phyloP scores from a whole-genome alignment of 2,113 vertebrate species.

The Plecotus auritus region DNA sequence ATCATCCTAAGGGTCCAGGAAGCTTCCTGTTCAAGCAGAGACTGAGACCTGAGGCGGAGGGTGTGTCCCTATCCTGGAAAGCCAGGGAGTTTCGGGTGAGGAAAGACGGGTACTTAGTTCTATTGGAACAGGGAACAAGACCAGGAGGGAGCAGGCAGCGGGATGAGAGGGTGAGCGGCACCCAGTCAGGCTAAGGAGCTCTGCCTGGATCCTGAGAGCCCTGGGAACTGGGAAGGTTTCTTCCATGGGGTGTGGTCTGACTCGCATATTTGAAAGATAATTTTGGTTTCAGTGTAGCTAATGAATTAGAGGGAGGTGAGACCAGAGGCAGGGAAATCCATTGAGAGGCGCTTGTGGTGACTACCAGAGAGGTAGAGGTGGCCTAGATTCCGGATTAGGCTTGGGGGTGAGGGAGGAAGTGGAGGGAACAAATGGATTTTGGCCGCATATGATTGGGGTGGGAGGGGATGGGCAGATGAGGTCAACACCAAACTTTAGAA shows the following conservation, averaged over 20 bases:
- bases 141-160: not conserved
- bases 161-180: too few relatives aligned
- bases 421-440: not conserved
- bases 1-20: not conserved
- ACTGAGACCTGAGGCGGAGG: not conserved
- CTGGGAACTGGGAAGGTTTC: not conserved
- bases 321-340: not conserved
- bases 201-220: not conserved
- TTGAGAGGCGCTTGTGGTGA: not conserved
- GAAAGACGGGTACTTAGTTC: not conserved
- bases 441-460: fast-evolving
- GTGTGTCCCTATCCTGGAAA: not conserved
- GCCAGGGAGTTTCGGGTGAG: not conserved
- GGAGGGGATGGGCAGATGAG: not conserved
- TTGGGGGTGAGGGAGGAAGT: too few relatives aligned
- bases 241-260: not conserved
- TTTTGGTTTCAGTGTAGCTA: not conserved
- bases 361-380: not conserved
- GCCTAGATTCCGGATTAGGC: not conserved
- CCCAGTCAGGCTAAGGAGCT: too few relatives aligned
- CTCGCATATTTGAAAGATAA: not conserved
- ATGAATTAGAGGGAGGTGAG: not conserved
- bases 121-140: not conserved
- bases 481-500: not conserved
- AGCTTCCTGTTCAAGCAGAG: not conserved